Percentiles rank a stretch among this genome's conserved stretches.
These are phyloP conservation scores for Drosophila asahinai DNA, from an alignment of 1,140 invertebrate species.

Conservation along the genomic window DNA sequence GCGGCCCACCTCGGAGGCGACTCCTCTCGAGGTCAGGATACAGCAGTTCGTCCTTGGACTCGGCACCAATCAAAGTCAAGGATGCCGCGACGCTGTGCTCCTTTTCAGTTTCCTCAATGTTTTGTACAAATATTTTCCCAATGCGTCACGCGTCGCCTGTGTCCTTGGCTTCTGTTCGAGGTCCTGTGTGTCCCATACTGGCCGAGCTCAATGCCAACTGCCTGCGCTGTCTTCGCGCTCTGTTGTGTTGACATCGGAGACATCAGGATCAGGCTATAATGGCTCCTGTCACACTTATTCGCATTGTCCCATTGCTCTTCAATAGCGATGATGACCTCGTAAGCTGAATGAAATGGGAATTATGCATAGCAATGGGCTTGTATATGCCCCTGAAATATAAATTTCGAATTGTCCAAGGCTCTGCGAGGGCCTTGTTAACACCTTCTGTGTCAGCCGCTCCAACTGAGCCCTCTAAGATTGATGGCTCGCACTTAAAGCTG, in stretches of 20 bases:
- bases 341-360: conserved; percentile 61
- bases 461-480: conserved; percentile 11
- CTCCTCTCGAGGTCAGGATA: conserved; percentile 56
- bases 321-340: conserved; percentile 68
- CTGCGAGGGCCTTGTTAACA: conserved; percentile 53
- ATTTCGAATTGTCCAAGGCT: conserved; percentile 32
- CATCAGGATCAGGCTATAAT: conserved; percentile 66
- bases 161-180: conserved; percentile 78
- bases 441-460: conserved; percentile 39
- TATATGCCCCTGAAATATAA: conserved; percentile 52
- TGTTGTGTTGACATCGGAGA: conserved; percentile 68
- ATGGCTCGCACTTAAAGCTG: conserved; percentile 8
- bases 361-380: conserved; percentile 46
- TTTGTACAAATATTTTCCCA: conserved; percentile 72
- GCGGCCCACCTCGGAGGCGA: conserved; percentile 26
- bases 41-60: conserved; percentile 52
- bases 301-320: conserved; percentile 64
- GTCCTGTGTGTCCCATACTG: conserved; percentile 44
- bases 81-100: conserved; percentile 58
- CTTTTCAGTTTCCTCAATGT: conserved; percentile 58
- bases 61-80: conserved; percentile 73
- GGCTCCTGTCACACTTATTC: conserved; percentile 81
- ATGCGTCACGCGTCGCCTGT: conserved; percentile 75
- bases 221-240: conserved; percentile 43
- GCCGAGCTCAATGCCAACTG: conserved; percentile 59